Conservation (phyloP, 2,888 invertebrate species). For the Endotricha flammealis region DNA sequence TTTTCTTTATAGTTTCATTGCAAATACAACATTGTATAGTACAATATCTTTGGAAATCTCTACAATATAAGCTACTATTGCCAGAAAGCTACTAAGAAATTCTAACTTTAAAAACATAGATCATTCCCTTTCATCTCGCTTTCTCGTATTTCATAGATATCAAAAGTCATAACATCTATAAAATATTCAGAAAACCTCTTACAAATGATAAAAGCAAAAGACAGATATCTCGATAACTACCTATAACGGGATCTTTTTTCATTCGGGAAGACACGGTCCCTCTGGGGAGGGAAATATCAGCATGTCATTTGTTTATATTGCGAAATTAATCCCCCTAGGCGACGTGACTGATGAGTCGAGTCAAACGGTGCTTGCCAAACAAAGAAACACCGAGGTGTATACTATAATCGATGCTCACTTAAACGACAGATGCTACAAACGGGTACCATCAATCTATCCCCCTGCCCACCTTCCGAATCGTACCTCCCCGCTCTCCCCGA, state of each 20-base stretch:
- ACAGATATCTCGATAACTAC: constrained; percentile 35
- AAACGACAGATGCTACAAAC: constrained; percentile 77
- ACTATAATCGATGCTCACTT: constrained; percentile 74
- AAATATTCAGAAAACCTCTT: constrained; percentile 43
- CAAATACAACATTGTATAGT: neutral
- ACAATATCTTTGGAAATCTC: neutral
- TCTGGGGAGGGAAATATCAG: constrained; percentile 46
- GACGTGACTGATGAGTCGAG: constrained; percentile 57
- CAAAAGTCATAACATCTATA: constrained; percentile 34
- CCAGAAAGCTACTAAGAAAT: too few species aligned
- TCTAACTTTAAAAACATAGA: too few species aligned
- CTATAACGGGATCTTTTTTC: constrained; percentile 41
- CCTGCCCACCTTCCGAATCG: constrained; percentile 32
- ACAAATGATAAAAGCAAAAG: constrained; percentile 40
- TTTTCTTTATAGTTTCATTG: constrained; percentile 16
- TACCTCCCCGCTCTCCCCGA: constrained; percentile 29
- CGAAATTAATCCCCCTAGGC: constrained; percentile 55
- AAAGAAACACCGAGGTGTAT: constrained; percentile 69
- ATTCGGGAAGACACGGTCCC: constrained; percentile 30
- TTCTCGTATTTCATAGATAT: constrained; percentile 9
- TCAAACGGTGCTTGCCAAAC: constrained; percentile 62
- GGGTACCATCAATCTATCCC: constrained; percentile 71
- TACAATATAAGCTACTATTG: too few species aligned
- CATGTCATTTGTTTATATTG: constrained; percentile 65
- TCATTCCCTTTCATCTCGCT: constrained; percentile 11